These are phyloP conservation scores for Pimephales promelas DNA, from an alignment of 2,113 vertebrate genomes.

Conservation along the genomic window DNA sequence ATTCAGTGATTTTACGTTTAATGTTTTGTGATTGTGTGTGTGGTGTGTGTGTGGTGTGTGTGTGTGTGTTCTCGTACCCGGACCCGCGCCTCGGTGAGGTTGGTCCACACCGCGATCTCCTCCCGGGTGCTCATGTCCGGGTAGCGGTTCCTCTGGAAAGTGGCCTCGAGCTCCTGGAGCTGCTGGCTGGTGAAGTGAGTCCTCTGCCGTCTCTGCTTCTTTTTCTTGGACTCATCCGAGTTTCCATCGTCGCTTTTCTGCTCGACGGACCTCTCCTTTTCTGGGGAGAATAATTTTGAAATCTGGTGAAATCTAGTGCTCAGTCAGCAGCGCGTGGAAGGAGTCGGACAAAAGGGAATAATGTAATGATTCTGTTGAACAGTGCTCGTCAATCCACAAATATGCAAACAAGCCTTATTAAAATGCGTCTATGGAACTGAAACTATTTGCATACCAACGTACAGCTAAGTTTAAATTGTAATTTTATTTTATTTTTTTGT, in stretches of 20 bases:
- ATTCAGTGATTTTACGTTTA: neutral
- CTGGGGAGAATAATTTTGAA: slow-evolving; percentile 65
- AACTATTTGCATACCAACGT: neutral
- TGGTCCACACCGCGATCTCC: slow-evolving; percentile 99
- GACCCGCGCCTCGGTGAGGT: slow-evolving; percentile 96
- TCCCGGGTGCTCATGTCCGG: slow-evolving; percentile 98
- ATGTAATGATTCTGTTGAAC: neutral
- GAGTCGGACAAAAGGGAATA: neutral
- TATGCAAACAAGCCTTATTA: neutral
- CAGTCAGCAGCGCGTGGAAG: neutral
- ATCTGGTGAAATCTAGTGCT: slow-evolving; percentile 5
- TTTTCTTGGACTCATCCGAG: slow-evolving; percentile 92
- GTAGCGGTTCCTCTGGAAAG: slow-evolving; percentile 97
- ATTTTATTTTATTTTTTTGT: no score
- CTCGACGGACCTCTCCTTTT: slow-evolving; percentile 84
- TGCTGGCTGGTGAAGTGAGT: slow-evolving; percentile 99
- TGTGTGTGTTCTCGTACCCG: slow-evolving; percentile 79
- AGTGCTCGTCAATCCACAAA: neutral
- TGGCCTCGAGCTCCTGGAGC: slow-evolving; percentile 96
- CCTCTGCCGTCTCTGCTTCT: slow-evolving; percentile 92
- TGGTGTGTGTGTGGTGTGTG: no score
- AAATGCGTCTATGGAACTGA: neutral
- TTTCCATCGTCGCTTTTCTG: slow-evolving; percentile 85
- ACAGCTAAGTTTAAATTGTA: neutral
- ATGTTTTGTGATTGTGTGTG: neutral